Base-by-base conservation (phyloP, 2,113 vertebrate species). In the Osmerus eperlanus region DNA sequence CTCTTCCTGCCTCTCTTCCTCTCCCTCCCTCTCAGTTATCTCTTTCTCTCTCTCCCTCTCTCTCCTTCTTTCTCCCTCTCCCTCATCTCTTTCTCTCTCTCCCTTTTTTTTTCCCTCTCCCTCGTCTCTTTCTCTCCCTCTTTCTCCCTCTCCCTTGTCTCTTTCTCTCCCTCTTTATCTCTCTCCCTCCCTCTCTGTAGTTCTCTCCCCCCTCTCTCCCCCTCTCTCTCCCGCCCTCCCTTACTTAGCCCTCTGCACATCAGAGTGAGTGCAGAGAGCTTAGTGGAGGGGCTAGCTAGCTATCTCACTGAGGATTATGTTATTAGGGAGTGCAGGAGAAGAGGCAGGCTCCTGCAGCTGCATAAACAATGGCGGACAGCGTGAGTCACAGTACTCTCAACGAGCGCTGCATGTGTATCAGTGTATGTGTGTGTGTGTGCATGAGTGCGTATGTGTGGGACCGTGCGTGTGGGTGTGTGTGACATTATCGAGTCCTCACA, bases 291-390 rank as follows among this genome's bases (percentile, higher is more conserved):
- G 83, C 41, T 47, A 47, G 41, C 41, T 12, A 47, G 77, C 83
- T 87, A 89, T 89, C 87, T 85, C 84, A 78, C 86, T 88, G 85
- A 89, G 87, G 88, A 91, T 90, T 90, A 90, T 90, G 89, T 89
- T 89, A 89, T 89, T 90, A 91, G 86, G 85, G 76, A 85, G 41
- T 47, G 41, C 41, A 47, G 82, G 84, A 79, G 83, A 83, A 80
- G 84, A 82, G 82, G 78, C 83, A 85, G 83, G 84, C 80, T 65
- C 74, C 81, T 78, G 84, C 83, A 87, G 79, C 88, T 84, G 81
- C 82, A 81, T 88, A 89, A 89, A 89, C 88, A 89, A 89, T 81
- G 82, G 84, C 7, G 41, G 41, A 47, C 41, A 47, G 41, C 41
- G 41, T 47, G 41, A 47, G 41, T 47, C 41, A 47, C 41, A 47